phyloP scores from a whole-genome alignment of 2,888 invertebrate species.

The Cataglyphis cursor region DNA sequence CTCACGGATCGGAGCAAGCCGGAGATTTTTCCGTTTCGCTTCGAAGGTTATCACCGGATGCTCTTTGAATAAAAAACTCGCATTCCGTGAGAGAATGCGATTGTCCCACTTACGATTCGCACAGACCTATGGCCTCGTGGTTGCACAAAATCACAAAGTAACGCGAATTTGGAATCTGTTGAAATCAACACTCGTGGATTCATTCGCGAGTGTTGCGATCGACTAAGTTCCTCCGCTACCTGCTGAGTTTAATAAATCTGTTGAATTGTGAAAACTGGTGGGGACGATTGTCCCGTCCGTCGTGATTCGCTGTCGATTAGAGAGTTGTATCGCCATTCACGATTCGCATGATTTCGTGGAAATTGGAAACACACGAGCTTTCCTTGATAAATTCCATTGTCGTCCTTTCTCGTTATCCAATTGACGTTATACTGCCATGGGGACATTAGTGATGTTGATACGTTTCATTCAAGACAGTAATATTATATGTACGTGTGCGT shows the following conservation, averaged over 20 bases:
- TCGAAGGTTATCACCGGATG: neutral
- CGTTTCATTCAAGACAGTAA: neutral
- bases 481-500: neutral
- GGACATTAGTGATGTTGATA: neutral
- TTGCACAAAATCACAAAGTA: neutral
- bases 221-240: constrained; percentile 9
- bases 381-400: neutral
- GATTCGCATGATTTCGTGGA: neutral
- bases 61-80: neutral
- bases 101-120: neutral
- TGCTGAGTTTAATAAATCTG: constrained; percentile 5
- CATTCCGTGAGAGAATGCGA: neutral
- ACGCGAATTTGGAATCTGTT: neutral
- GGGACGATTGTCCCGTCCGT: neutral
- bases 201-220: neutral
- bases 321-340: neutral
- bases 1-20: neutral
- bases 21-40: constrained; percentile 24
- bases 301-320: neutral
- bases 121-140: neutral
- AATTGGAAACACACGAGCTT: neutral
- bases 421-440: neutral
- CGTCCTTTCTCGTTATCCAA: neutral
- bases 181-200: neutral
- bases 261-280: neutral